A percentile compares a stretch with the other conserved stretches of the same genome.
These are phyloP conservation scores for Lates japonicus DNA, from an alignment of 2,797 vertebrate genomes.

Conservation along the genomic window DNA sequence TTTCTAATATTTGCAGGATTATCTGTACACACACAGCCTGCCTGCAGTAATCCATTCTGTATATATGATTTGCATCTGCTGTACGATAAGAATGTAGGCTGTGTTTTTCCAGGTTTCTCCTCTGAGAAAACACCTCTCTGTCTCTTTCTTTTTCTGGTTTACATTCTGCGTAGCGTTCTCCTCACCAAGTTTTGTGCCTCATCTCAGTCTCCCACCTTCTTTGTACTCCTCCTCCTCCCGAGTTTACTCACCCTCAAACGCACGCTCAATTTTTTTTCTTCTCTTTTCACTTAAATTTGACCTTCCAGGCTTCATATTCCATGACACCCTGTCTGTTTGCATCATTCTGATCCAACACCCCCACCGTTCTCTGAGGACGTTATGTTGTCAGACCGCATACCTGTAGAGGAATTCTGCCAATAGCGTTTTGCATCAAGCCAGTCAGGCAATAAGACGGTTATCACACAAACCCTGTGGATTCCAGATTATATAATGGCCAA, in stretches of 20 bases:
- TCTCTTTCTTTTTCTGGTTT: conserved; percentile 16
- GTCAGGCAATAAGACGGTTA: conserved; percentile 52
- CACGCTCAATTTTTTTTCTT: conserved; percentile 24
- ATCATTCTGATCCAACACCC: conserved; percentile 80
- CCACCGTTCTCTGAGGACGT: conserved; percentile 67
- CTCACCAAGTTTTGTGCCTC: conserved; percentile 30
- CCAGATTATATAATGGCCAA: conserved; percentile 54
- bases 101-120: conserved; percentile 15
- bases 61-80: conserved; percentile 33
- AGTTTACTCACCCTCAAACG: conserved; percentile 50
- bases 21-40: conserved; percentile 36
- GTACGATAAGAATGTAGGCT: conserved; percentile 21
- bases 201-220: conserved; percentile 36
- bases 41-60: conserved; percentile 40
- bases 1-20: conserved; percentile 54
- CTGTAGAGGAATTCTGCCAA: conserved; percentile 80
- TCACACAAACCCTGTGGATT: conserved; percentile 51
- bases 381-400: conserved; percentile 71
- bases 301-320: conserved; percentile 80
- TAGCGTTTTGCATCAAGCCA: conserved; percentile 66
- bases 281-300: conserved; percentile 72
- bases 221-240: conserved; percentile 39
- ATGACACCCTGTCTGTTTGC: conserved; percentile 84
- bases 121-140: conserved; percentile 27
- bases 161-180: conserved; percentile 18